Percentiles rank a stretch among this genome's conserved stretches.
These are phyloP conservation scores for Mixornis gularis DNA, from an alignment of 2,113 vertebrate species.

Conservation along the genomic window DNA sequence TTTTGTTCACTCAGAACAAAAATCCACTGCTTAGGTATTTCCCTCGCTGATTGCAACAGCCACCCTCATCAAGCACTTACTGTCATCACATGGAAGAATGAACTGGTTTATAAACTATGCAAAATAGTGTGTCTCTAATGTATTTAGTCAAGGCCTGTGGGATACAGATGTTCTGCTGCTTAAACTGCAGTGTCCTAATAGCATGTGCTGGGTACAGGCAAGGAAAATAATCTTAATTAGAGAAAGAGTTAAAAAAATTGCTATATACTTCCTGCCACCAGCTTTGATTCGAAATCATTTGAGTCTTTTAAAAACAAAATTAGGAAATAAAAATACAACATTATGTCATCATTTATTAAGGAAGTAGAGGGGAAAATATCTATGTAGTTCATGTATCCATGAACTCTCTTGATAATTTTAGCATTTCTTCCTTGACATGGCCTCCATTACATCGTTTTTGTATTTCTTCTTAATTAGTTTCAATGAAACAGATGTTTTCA, in stretches of 20 bases:
- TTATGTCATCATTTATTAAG: background rate
- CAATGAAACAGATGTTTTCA: background rate
- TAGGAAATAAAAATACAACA: background rate
- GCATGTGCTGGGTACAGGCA: background rate
- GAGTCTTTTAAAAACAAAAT: background rate
- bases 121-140: background rate
- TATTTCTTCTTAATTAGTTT: background rate
- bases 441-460: background rate
- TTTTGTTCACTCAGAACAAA: background rate
- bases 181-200: background rate
- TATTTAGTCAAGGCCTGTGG: background rate
- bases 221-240: background rate
- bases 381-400: background rate
- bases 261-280: background rate
- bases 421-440: background rate
- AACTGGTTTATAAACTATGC: background rate
- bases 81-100: background rate
- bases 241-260: background rate
- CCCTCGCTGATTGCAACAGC: background rate
- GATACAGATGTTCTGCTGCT: background rate
- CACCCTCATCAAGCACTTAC: background rate
- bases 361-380: background rate
- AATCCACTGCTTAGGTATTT: background rate
- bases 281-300: background rate
- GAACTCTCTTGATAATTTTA: background rate